phyloP scores from a whole-genome alignment of 1,140 invertebrate genomes.

The Drosophila quadrilineata region DNA sequence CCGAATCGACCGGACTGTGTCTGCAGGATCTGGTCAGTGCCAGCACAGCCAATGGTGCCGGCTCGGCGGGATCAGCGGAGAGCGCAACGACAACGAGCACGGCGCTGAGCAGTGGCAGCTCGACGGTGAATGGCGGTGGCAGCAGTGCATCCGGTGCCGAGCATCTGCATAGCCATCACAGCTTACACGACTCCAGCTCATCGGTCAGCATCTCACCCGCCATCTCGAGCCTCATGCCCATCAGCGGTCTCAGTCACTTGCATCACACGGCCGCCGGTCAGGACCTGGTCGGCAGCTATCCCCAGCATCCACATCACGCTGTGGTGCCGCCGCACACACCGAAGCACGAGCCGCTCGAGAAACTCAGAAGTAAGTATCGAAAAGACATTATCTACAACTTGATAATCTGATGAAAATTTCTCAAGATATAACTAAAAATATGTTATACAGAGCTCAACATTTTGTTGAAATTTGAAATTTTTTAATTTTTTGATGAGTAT shows the following conservation, averaged over 20 bases:
- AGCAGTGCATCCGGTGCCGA: conserved; percentile 73
- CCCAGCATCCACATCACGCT: conserved; percentile 84
- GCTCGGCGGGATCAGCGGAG: conserved; percentile 81
- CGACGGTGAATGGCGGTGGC: conserved; percentile 74
- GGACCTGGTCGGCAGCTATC: conserved; percentile 71
- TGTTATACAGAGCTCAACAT: too few species aligned
- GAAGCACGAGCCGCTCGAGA: conserved; percentile 89
- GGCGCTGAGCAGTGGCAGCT: conserved; percentile 79
- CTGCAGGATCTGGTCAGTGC: conserved; percentile 87
- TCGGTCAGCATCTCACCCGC: conserved; percentile 86
- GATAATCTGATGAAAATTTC: too few species aligned
- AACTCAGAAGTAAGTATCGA: conserved; percentile 88
- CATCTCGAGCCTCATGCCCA: conserved; percentile 86
- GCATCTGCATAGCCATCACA: conserved; percentile 83
- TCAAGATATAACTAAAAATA: too few species aligned
- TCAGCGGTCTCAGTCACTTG: conserved; percentile 82
- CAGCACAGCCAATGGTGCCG: conserved; percentile 74
- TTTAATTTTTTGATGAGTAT: too few species aligned
- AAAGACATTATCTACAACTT: conserved; percentile 40
- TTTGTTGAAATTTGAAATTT: too few species aligned
- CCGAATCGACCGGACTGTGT: conserved; percentile 83
- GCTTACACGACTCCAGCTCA: conserved; percentile 84
- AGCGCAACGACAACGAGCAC: conserved; percentile 74
- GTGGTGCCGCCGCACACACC: conserved; percentile 83
- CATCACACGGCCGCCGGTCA: conserved; percentile 72